Conservation (phyloP, 2,113 vertebrate species). For the Protobothrops flavoviridis region DNA sequence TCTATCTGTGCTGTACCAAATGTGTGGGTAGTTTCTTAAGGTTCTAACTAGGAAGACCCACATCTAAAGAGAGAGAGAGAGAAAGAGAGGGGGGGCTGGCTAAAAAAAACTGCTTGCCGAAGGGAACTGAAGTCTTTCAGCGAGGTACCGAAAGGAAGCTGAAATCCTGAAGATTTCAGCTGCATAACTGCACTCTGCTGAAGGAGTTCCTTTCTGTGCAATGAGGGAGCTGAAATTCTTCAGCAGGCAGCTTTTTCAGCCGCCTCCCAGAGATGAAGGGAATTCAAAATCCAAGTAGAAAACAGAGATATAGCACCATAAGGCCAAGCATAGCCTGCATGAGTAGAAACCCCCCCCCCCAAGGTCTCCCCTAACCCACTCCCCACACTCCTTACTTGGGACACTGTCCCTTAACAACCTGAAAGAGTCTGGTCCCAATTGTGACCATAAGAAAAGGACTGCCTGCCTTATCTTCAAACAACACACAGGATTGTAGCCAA, state of each 20-base stretch:
- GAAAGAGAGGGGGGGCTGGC: too few species aligned
- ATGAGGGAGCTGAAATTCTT: background rate
- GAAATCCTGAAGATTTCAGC: background rate
- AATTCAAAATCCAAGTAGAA: background rate
- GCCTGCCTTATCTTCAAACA: background rate
- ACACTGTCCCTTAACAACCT: background rate
- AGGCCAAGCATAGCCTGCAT: too few species aligned
- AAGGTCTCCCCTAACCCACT: background rate
- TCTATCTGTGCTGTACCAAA: background rate
- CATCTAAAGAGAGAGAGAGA: background rate
- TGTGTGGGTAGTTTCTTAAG: background rate
- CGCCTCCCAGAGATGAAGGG: background rate
- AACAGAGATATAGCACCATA: background rate
- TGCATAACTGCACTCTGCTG: background rate
- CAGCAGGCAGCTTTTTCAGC: background rate
- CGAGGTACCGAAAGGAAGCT: background rate
- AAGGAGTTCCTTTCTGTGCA: background rate
- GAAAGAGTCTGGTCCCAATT: background rate
- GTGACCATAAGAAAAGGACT: background rate
- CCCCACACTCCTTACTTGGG: too few species aligned
- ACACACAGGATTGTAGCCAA: background rate
- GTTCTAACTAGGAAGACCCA: background rate
- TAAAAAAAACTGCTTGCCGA: background rate
- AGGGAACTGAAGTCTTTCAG: background rate
- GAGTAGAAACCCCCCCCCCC: too few species aligned